A percentile compares a stretch with the other conserved stretches of the same genome.
Conservation (phyloP, 2,113 vertebrate genomes). For the Syngnathoides biaculeatus region DNA sequence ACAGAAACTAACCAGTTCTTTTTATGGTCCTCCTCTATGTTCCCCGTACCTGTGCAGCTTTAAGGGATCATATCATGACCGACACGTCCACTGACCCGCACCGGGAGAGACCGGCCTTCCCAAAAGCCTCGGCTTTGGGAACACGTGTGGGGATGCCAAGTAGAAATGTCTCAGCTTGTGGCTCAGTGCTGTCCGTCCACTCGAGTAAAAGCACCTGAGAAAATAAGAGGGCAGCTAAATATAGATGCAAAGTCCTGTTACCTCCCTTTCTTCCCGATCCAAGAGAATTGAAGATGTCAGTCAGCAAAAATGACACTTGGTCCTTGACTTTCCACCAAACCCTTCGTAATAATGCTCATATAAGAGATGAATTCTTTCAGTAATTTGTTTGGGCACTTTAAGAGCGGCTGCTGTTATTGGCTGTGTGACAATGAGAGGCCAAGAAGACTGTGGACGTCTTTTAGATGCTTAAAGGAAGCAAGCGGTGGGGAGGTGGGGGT, state of each 20-base stretch:
- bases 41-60: conserved; percentile 22
- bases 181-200: conserved; percentile 75
- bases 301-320: conserved; percentile 25
- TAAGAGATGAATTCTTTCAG: conserved; percentile 37
- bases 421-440: conserved; percentile 80
- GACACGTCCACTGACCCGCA: conserved; percentile 78
- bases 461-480: conserved; percentile 78
- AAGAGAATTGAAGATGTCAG: conserved; percentile 86
- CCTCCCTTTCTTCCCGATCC: conserved; percentile 82
- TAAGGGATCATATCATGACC: conserved; percentile 81
- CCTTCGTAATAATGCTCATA: conserved; percentile 32
- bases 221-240: conserved; percentile 93
- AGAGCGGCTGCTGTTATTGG: conserved; percentile 77
- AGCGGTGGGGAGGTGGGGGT: conserved; percentile 64
- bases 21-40: conserved; percentile 1
- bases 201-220: conserved; percentile 96
- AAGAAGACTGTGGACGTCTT: conserved; percentile 77
- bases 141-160: conserved; percentile 29
- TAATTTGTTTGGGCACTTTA: conserved; percentile 73
- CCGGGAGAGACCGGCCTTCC: conserved; percentile 65
- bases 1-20: conserved; percentile 16
- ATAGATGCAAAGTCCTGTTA: conserved; percentile 91
- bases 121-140: conserved; percentile 80
- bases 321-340: conserved; percentile 45
- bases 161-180: conserved; percentile 83